Percentiles rank a stretch among this genome's conserved stretches.
These are phyloP conservation scores for Rotaria sp. DNA, from an alignment of 2,888 invertebrate genomes.

Conservation along the genomic window DNA sequence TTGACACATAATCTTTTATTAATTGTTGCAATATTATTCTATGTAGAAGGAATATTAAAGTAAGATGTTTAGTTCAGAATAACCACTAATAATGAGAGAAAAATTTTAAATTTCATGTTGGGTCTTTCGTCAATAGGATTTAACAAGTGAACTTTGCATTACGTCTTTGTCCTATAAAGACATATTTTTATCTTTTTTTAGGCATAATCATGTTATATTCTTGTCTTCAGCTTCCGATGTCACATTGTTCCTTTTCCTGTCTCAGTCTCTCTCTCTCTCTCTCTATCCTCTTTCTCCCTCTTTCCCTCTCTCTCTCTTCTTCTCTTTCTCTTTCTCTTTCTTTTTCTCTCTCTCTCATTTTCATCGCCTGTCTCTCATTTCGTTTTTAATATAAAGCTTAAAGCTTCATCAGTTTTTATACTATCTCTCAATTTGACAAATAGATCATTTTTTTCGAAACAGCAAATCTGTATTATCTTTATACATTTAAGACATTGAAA, in stretches of 20 bases:
- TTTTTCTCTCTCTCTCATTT: background rate
- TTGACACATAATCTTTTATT: too few species aligned
- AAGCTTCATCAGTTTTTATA: background rate
- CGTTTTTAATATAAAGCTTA: background rate
- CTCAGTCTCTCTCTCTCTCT: too few species aligned
- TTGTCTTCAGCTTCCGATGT: background rate
- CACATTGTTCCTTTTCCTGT: background rate
- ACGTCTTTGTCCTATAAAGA: background rate
- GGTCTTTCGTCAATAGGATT: background rate
- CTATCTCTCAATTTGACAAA: background rate
- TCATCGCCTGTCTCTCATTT: background rate
- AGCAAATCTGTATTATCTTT: background rate
- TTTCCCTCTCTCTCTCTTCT: too few species aligned
- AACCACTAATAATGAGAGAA: background rate
- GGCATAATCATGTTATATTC: background rate
- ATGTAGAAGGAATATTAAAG: too few species aligned
- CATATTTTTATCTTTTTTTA: background rate
- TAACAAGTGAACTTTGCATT: background rate
- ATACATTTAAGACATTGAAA: background rate
- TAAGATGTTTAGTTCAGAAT: background rate
- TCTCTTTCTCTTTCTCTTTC: background rate
- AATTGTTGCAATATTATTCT: too few species aligned
- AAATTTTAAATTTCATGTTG: background rate
- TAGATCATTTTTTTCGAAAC: background rate
- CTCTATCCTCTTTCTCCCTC: too few species aligned